Percentiles rank a stretch among this genome's conserved stretches.
Evolutionary conservation across 2,113 vertebrate species (phyloP).

Genomic region (Archocentrus centrarchus): DNA sequence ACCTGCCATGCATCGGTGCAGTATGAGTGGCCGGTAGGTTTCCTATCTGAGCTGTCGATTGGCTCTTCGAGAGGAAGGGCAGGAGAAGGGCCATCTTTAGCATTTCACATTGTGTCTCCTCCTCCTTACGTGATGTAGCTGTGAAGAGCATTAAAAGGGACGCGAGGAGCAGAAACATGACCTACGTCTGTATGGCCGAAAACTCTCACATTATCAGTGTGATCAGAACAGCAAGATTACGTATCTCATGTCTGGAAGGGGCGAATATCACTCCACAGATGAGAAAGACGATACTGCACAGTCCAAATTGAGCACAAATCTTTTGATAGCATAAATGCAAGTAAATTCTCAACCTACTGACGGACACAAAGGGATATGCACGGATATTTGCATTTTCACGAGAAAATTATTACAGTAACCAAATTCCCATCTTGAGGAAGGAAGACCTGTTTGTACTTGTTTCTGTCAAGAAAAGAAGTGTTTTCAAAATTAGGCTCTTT

Average conservation of each 20-base stretch:
- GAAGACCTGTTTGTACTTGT: not conserved
- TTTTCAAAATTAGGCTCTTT: not conserved
- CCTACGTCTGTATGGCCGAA: not conserved
- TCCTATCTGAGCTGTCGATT: not conserved
- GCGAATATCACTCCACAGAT: not conserved
- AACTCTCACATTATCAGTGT: not conserved
- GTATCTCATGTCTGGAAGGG: not conserved
- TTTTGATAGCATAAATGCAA: not conserved
- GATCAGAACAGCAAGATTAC: not conserved
- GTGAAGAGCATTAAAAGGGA: not conserved
- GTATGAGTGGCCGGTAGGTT: not conserved
- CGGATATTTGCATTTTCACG: not conserved
- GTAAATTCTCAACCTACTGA: not conserved
- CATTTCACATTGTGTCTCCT: not conserved
- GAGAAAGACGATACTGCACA: not conserved
- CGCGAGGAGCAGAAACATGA: not conserved
- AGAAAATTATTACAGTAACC: not conserved
- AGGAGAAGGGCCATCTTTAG: not conserved
- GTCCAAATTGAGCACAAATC: slow-evolving; percentile 1
- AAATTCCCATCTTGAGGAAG: not conserved
- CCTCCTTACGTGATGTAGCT: not conserved
- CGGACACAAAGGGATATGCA: not conserved
- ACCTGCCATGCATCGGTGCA: not conserved
- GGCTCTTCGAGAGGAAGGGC: not conserved
- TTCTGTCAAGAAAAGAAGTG: slow-evolving; percentile 1